phyloP scores from a whole-genome alignment of 1,140 invertebrate genomes.

The Drosophila malerkotliana region DNA sequence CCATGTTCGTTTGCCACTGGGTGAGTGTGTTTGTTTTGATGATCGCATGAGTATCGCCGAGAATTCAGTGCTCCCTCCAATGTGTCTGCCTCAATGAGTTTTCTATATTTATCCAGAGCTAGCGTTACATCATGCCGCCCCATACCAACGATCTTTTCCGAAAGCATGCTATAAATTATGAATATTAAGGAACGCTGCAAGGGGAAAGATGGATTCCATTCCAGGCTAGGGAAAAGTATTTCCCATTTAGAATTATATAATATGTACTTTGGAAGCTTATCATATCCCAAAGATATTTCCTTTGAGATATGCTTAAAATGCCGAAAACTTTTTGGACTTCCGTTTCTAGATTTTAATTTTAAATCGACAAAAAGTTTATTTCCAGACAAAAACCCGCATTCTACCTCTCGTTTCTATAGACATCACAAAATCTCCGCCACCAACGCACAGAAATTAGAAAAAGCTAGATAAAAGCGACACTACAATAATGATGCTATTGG shows the following conservation, averaged over 20 bases:
- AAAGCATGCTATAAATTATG: slow-evolving; percentile 20
- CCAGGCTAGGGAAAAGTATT: too few relatives aligned
- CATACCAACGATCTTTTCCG: slow-evolving; percentile 4
- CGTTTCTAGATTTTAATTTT: not conserved
- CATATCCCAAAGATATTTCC: not conserved
- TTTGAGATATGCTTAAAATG: not conserved
- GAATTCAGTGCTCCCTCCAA: slow-evolving; percentile 10
- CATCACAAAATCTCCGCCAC: slow-evolving; percentile 21
- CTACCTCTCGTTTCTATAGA: slow-evolving; percentile 2
- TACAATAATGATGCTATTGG: slow-evolving; percentile 40
- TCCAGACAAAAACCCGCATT: not conserved
- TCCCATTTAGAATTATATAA: not conserved
- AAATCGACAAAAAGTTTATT: slow-evolving; percentile 5
- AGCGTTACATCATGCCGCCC: slow-evolving; percentile 35
- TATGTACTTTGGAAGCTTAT: not conserved
- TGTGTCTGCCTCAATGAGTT: slow-evolving; percentile 30
- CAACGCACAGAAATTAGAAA: slow-evolving; percentile 9
- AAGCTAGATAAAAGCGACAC: slow-evolving; percentile 30
- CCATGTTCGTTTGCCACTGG: not conserved
- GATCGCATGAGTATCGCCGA: slow-evolving; percentile 27
- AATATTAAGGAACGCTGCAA: slow-evolving; percentile 12
- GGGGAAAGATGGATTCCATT: slow-evolving; percentile 1
- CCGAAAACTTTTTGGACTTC: slow-evolving; percentile 3
- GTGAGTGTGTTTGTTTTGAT: slow-evolving; percentile 1
- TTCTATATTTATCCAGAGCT: slow-evolving; percentile 47